A percentile compares a stretch with the other conserved stretches of the same genome.
Evolutionary conservation across 2,797 vertebrate species (phyloP).

Genomic region (Denticeps clupeoides): DNA sequence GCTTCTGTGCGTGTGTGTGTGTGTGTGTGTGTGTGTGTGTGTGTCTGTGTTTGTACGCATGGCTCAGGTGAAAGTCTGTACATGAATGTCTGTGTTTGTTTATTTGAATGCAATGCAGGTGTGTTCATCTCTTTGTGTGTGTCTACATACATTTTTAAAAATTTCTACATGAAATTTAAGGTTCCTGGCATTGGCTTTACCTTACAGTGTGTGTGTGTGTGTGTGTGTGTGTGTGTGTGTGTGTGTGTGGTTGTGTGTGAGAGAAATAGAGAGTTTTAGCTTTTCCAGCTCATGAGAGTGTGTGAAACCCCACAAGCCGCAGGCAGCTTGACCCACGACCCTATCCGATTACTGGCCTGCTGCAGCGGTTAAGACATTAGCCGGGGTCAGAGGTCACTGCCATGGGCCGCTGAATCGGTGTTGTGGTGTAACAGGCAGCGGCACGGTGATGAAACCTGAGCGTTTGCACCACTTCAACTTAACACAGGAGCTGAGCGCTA

Average conservation of each 20-base stretch:
- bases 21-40: background rate
- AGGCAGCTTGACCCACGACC: background rate
- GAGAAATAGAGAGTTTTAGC: no score
- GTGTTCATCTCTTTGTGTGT: conserved; percentile 14
- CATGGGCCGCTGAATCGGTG: background rate
- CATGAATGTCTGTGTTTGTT: conserved; percentile 4
- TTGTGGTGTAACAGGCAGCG: background rate
- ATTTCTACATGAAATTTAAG: no score
- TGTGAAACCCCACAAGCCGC: background rate
- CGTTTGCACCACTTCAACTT: no score
- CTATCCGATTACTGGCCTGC: background rate
- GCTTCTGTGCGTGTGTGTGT: background rate
- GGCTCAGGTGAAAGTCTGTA: no score
- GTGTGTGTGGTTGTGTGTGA: background rate
- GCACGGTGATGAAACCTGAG: background rate
- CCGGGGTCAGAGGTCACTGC: background rate
- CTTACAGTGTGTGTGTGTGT: conserved; percentile 9
- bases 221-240: conserved; percentile 1
- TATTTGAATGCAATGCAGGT: conserved; percentile 6
- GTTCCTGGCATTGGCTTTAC: no score
- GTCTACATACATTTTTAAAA: conserved; percentile 9
- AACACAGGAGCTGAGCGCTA: background rate
- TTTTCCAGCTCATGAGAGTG: no score
- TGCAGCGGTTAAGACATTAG: background rate
- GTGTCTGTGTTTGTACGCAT: background rate